A percentile compares a stretch with the other conserved stretches of the same genome.
Evolutionary conservation across 2,797 vertebrate species (phyloP).

Genomic region (Urophycis tenuis): DNA sequence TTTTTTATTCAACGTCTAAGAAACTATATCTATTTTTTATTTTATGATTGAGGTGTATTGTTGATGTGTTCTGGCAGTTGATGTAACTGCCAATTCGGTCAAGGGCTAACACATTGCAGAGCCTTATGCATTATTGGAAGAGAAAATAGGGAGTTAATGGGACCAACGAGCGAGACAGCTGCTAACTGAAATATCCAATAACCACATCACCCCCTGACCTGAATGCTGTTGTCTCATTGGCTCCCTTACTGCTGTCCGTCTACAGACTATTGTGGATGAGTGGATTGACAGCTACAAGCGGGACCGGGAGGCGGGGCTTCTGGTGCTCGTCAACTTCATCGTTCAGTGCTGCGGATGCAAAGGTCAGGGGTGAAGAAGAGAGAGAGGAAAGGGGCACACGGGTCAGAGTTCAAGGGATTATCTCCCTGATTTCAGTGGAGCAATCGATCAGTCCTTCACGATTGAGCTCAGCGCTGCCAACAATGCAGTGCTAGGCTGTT

Average conservation of each 20-base stretch:
- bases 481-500: conserved; percentile 19
- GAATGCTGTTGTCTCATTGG: conserved; percentile 34
- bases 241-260: conserved; percentile 41
- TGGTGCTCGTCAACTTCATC: conserved; percentile 85
- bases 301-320: conserved; percentile 68
- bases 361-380: conserved; percentile 79
- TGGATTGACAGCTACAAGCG: conserved; percentile 85
- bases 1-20: neutral
- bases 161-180: neutral
- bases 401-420: conserved; percentile 52
- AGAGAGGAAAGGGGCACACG: conserved; percentile 8
- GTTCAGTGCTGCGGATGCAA: conserved; percentile 82
- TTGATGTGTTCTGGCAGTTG: neutral
- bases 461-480: conserved; percentile 39
- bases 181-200: neutral
- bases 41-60: conserved; percentile 30
- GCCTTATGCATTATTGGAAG: neutral
- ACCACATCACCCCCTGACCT: conserved; percentile 21
- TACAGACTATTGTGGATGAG: conserved; percentile 82
- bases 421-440: conserved; percentile 42
- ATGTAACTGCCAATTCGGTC: neutral
- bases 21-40: no score
- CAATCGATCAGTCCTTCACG: conserved; percentile 34
- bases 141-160: neutral
- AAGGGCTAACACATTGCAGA: neutral